These are phyloP conservation scores for Strigamia crassipes DNA, from an alignment of 2,888 invertebrate genomes.

Conservation along the genomic window DNA sequence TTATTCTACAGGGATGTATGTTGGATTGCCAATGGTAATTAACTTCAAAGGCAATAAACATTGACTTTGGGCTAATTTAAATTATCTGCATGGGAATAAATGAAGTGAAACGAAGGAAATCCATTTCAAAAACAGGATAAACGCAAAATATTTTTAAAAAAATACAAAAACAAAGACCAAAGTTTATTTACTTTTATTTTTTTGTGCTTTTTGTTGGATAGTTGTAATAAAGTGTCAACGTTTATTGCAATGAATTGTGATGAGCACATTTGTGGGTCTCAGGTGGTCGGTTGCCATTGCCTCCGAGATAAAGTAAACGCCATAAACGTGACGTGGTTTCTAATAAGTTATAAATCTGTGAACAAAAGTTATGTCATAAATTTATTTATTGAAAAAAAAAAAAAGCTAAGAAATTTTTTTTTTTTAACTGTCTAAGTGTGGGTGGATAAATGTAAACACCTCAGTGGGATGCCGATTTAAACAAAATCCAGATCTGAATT, in stretches of 20 bases:
- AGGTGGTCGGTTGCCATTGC: neutral
- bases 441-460: neutral
- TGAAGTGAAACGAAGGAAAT: neutral
- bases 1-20: no score
- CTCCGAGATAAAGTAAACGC: neutral
- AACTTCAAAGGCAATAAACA: neutral
- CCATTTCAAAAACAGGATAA: neutral
- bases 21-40: neutral
- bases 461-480: neutral
- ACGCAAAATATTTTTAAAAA: no score
- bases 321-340: slow-evolving; percentile 12
- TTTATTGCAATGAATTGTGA: slow-evolving; percentile 1
- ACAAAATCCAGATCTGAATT: neutral
- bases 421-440: neutral
- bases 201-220: neutral
- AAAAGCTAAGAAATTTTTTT: neutral
- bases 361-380: neutral
- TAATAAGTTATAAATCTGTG: slow-evolving; percentile 4
- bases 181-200: neutral
- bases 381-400: neutral
- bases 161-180: neutral
- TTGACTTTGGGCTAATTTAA: neutral
- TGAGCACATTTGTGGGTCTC: slow-evolving; percentile 10
- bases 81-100: neutral
- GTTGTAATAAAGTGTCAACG: neutral